Conservation (phyloP, 2,888 invertebrate species). For the Atrina japonica region DNA sequence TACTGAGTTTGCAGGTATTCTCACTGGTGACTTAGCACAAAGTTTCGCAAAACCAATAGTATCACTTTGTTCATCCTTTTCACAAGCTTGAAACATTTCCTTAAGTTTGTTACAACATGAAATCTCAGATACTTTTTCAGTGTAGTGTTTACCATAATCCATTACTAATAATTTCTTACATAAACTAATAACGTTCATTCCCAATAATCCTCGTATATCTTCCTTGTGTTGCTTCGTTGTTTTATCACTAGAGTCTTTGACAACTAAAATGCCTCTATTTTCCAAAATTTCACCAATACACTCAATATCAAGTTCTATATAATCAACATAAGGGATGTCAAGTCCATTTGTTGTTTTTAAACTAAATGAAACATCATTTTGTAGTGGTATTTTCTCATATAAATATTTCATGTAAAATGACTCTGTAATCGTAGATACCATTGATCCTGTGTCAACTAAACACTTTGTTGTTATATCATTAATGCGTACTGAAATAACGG, state of each 20-base stretch:
- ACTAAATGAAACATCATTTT: not conserved
- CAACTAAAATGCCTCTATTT: slow-evolving; percentile 26
- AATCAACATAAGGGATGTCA: slow-evolving; percentile 21
- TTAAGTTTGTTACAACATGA: slow-evolving; percentile 7
- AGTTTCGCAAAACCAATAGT: slow-evolving; percentile 5
- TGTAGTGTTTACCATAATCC: slow-evolving; percentile 2
- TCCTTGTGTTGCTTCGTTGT: not conserved
- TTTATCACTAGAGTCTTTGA: slow-evolving; percentile 11
- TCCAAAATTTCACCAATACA: slow-evolving; percentile 5
- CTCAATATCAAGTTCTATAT: slow-evolving; percentile 22
- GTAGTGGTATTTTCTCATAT: slow-evolving; percentile 5
- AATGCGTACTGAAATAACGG: too few relatives aligned
- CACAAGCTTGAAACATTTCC: slow-evolving; percentile 10
- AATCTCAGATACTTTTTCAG: slow-evolving; percentile 8
- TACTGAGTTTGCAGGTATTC: slow-evolving; percentile 4
- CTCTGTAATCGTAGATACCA: slow-evolving; percentile 26
- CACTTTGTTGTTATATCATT: slow-evolving; percentile 10
- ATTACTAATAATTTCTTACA: slow-evolving; percentile 5
- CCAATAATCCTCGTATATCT: slow-evolving; percentile 6
- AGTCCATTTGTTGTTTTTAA: slow-evolving; percentile 26
- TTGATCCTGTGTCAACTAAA: slow-evolving; percentile 27
- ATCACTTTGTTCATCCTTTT: not conserved
- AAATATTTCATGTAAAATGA: slow-evolving; percentile 20
- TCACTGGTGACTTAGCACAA: not conserved
- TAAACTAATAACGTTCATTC: slow-evolving; percentile 28